phyloP scores from a whole-genome alignment of 1,140 invertebrate genomes.

The Zaprionus taronus region DNA sequence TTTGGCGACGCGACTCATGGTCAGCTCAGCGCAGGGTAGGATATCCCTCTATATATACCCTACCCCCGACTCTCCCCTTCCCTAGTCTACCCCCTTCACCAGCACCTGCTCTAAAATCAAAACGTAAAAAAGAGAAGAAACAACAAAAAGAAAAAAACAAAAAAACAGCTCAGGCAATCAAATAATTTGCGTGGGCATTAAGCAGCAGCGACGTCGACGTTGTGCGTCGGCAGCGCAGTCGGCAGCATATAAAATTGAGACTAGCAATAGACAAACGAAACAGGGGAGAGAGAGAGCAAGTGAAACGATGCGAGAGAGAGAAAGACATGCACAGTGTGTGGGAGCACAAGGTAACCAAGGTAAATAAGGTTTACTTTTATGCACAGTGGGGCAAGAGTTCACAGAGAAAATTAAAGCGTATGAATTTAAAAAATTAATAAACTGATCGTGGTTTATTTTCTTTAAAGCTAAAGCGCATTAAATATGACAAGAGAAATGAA shows the following conservation, averaged over 20 bases:
- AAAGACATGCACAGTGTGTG: constrained; percentile 13
- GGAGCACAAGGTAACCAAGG: constrained; percentile 17
- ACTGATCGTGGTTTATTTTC: no score
- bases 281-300: constrained; percentile 1
- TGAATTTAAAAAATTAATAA: no score
- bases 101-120: constrained; percentile 33
- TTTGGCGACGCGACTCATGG: constrained; percentile 7
- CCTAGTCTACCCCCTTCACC: no score
- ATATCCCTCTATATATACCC: not conserved
- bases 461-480: no score
- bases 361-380: constrained; percentile 7
- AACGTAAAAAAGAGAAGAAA: constrained; percentile 24
- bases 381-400: not conserved
- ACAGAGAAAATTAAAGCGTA: not conserved
- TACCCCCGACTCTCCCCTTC: not conserved
- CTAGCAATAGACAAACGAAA: constrained; percentile 1
- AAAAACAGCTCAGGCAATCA: constrained; percentile 26
- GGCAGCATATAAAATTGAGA: constrained; percentile 22
- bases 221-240: constrained; percentile 10
- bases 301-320: constrained; percentile 4
- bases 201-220: not conserved
- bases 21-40: not conserved
- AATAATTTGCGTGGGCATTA: constrained; percentile 49
- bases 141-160: not conserved
- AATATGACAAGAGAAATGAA: no score